Conservation (phyloP, 2,888 invertebrate genomes). For the Lymantria monacha region DNA sequence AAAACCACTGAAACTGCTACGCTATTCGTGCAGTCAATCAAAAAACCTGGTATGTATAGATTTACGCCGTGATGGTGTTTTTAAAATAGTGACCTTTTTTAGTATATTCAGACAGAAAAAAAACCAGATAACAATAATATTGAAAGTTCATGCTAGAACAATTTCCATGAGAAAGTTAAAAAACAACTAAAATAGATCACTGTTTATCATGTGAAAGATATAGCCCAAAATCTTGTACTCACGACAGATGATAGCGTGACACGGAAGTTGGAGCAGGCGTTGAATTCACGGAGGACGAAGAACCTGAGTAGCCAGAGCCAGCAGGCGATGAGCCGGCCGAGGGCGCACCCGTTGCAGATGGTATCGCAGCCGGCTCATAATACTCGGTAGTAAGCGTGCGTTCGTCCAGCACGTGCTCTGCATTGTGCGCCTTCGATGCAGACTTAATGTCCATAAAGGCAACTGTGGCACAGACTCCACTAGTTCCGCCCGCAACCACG, state of each 20-base stretch:
- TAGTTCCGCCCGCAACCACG: conserved; percentile 76
- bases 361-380: conserved; percentile 92
- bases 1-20: too few relatives aligned
- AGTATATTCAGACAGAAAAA: background rate
- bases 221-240: conserved; percentile 52
- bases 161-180: background rate
- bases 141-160: background rate
- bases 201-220: conserved; percentile 12
- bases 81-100: conserved; percentile 19
- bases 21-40: too few relatives aligned
- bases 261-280: conserved; percentile 66
- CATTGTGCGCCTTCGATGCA: conserved; percentile 95
- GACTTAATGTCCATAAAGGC: conserved; percentile 98
- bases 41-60: background rate
- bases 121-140: background rate
- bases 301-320: conserved; percentile 84
- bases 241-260: conserved; percentile 75
- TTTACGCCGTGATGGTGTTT: background rate
- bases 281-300: conserved; percentile 83
- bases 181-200: conserved; percentile 19
- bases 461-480: conserved; percentile 92
- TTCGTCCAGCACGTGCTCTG: conserved; percentile 94
- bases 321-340: conserved; percentile 80
- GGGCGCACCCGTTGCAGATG: conserved; percentile 82
- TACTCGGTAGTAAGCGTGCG: conserved; percentile 94